phyloP scores from a whole-genome alignment of 1,140 invertebrate species.

The Thaumetopoea pityocampa region DNA sequence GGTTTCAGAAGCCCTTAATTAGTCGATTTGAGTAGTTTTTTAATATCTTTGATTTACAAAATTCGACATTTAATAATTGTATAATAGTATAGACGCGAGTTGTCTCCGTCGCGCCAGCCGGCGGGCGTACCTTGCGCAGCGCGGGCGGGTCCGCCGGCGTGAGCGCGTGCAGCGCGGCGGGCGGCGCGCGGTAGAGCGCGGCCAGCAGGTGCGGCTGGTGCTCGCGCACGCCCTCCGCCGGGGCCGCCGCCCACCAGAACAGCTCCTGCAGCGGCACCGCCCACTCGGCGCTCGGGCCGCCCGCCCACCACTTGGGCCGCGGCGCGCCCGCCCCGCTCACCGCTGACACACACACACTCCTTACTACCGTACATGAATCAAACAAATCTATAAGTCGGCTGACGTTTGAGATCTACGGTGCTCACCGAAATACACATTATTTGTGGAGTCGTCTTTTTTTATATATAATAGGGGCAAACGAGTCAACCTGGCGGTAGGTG shows the following conservation, averaged over 20 bases:
- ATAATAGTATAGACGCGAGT: too few species aligned
- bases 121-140: conserved; percentile 40
- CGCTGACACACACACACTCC: conserved; percentile 13
- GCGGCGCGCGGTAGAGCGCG: conserved; percentile 45
- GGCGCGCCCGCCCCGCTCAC: conserved; percentile 20
- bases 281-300: conserved; percentile 37
- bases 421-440: too few species aligned
- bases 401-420: too few species aligned
- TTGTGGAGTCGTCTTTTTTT: too few species aligned
- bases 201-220: conserved; percentile 49
- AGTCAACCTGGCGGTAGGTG: too few species aligned
- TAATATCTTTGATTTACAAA: too few species aligned
- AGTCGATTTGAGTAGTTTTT: too few species aligned
- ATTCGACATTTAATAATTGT: too few species aligned
- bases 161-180: conserved; percentile 27
- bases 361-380: background rate
- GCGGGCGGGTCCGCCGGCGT: conserved; percentile 36
- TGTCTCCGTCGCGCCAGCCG: too few species aligned
- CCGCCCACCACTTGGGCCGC: conserved; percentile 36
- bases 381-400: too few species aligned
- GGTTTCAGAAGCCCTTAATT: too few species aligned
- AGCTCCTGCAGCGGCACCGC: conserved; percentile 39
- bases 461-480: too few species aligned
- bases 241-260: conserved; percentile 54
- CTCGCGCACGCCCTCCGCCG: conserved; percentile 30